These are phyloP conservation scores for Zygogramma bicolorata DNA, from an alignment of 2,888 invertebrate genomes.

Conservation along the genomic window DNA sequence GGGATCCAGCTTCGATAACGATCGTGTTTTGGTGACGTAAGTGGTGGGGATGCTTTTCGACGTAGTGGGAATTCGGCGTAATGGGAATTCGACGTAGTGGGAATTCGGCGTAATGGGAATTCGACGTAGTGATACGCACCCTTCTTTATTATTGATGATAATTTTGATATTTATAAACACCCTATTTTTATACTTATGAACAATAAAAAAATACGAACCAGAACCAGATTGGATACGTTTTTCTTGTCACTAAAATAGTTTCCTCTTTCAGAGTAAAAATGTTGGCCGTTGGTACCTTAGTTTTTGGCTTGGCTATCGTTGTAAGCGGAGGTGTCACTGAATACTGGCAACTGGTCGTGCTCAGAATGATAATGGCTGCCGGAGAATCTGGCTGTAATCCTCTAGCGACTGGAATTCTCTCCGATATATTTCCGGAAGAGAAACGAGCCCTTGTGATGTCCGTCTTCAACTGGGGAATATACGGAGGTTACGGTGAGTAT, in stretches of 20 bases:
- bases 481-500: constrained; percentile 84
- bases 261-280: constrained; percentile 72
- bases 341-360: constrained; percentile 90
- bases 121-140: too few species aligned
- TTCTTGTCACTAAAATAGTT: not conserved
- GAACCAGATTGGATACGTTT: too few species aligned
- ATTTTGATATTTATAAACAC: too few species aligned
- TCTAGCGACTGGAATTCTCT: constrained; percentile 77
- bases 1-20: too few species aligned
- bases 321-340: constrained; percentile 87
- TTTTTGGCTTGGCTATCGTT: constrained; percentile 84
- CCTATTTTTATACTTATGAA: too few species aligned
- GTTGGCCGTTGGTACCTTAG: constrained; percentile 80
- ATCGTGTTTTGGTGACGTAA: too few species aligned
- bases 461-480: constrained; percentile 96
- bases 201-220: too few species aligned
- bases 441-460: constrained; percentile 91
- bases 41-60: too few species aligned
- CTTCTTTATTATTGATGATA: too few species aligned
- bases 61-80: too few species aligned
- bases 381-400: constrained; percentile 91
- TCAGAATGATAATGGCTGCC: constrained; percentile 65
- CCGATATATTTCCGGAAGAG: constrained; percentile 76
- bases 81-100: too few species aligned
- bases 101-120: too few species aligned